phyloP scores from a whole-genome alignment of 2,797 vertebrate genomes.

The Mergus octosetaceus region DNA sequence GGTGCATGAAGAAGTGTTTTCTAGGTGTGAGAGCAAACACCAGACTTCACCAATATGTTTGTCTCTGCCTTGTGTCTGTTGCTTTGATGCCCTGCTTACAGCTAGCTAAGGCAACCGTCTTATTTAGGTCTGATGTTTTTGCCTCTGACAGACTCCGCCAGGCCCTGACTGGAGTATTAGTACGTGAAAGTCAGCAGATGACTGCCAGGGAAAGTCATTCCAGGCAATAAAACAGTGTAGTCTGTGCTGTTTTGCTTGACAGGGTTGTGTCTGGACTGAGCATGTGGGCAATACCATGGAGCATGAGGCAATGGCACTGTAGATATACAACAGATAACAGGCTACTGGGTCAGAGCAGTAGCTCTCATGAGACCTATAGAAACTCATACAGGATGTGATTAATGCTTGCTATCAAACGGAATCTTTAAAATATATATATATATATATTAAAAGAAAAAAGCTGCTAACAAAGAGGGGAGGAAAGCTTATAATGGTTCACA shows the following conservation, averaged over 20 bases:
- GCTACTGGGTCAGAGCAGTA: not conserved
- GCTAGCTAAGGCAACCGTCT: not conserved
- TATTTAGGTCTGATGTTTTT: not conserved
- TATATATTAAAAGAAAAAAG: not conserved
- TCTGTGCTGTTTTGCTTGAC: not conserved
- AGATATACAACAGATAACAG: not conserved
- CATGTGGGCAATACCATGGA: not conserved
- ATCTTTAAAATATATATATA: not conserved
- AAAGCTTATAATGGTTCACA: not conserved
- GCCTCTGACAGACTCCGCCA: not conserved
- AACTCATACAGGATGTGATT: not conserved
- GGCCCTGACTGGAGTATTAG: not conserved
- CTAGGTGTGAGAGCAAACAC: conserved; percentile 63
- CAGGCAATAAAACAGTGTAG: not conserved
- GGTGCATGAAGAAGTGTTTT: conserved; percentile 42
- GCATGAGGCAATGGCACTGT: not conserved
- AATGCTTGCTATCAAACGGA: conserved; percentile 13
- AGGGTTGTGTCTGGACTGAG: not conserved
- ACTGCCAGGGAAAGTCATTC: not conserved
- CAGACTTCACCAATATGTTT: conserved; percentile 57
- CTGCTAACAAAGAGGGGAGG: not conserved
- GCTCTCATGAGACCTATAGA: not conserved
- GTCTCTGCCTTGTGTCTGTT: not conserved
- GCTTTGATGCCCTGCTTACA: not conserved
- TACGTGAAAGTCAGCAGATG: not conserved